Conservation (phyloP, 2,113 vertebrate genomes). For the Ardeotis arabs region DNA sequence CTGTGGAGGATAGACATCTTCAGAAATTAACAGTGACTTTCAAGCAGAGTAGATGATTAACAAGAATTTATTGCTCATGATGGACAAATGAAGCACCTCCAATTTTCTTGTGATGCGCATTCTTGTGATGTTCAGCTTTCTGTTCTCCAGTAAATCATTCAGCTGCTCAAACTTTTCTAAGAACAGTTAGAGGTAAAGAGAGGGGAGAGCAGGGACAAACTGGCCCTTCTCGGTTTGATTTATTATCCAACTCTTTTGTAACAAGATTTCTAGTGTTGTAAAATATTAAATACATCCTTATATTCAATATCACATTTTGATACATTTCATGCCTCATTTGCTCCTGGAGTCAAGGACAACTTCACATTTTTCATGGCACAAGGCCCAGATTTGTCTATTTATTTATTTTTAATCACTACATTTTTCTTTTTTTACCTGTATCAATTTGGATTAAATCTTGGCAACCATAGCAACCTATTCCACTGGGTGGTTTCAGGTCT, state of each 20-base stretch:
- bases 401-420: slow-evolving; percentile 47
- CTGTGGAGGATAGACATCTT: neutral
- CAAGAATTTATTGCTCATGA: neutral
- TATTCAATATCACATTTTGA: slow-evolving; percentile 78
- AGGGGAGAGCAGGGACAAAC: neutral
- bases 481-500: neutral
- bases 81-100: neutral
- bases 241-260: slow-evolving; percentile 64
- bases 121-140: neutral
- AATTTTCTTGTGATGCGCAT: neutral
- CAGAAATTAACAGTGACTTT: neutral
- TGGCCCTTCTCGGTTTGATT: slow-evolving; percentile 58
- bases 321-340: slow-evolving; percentile 80
- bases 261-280: slow-evolving; percentile 68
- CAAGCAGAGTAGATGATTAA: neutral
- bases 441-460: slow-evolving; percentile 26
- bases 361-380: slow-evolving; percentile 74
- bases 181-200: neutral
- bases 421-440: slow-evolving; percentile 35
- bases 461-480: slow-evolving; percentile 59
- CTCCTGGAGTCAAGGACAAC: slow-evolving; percentile 74
- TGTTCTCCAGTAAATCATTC: neutral
- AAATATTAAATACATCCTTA: slow-evolving; percentile 79
- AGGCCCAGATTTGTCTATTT: slow-evolving; percentile 73
- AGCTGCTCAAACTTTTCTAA: neutral